A percentile compares a stretch with the other conserved stretches of the same genome.
These are phyloP conservation scores for Halcyon chelicuti DNA, from an alignment of 2,797 vertebrate species.

Conservation along the genomic window DNA sequence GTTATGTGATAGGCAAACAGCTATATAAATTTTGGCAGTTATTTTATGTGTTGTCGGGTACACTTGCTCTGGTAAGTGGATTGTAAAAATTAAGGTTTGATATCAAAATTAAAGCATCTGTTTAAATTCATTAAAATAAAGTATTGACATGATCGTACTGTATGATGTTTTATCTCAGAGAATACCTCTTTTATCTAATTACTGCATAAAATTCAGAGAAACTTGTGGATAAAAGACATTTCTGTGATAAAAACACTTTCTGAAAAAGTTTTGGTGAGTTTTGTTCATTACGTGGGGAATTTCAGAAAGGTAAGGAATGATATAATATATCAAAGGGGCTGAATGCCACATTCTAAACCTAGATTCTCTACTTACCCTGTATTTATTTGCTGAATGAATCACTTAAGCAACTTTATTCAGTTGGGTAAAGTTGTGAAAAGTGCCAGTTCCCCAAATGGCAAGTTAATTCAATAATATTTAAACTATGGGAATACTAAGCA, in stretches of 20 bases:
- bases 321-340: background rate
- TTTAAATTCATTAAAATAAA: background rate
- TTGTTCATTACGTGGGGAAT: background rate
- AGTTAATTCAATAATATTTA: background rate
- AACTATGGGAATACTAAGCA: background rate
- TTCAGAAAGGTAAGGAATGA: background rate
- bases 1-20: background rate
- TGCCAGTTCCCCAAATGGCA: rapidly evolving
- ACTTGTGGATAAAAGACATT: background rate
- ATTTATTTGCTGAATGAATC: background rate
- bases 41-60: background rate
- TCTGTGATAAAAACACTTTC: background rate
- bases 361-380: background rate
- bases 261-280: background rate
- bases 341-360: background rate
- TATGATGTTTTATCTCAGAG: background rate
- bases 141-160: background rate
- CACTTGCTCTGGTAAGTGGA: background rate
- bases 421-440: background rate
- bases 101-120: background rate
- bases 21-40: background rate
- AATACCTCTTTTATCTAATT: background rate
- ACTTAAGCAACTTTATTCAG: background rate
- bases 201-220: background rate
- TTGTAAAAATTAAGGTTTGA: background rate